Evolutionary conservation across 2,113 vertebrate species (phyloP).

Genomic region (Tachysurus fulvidraco): DNA sequence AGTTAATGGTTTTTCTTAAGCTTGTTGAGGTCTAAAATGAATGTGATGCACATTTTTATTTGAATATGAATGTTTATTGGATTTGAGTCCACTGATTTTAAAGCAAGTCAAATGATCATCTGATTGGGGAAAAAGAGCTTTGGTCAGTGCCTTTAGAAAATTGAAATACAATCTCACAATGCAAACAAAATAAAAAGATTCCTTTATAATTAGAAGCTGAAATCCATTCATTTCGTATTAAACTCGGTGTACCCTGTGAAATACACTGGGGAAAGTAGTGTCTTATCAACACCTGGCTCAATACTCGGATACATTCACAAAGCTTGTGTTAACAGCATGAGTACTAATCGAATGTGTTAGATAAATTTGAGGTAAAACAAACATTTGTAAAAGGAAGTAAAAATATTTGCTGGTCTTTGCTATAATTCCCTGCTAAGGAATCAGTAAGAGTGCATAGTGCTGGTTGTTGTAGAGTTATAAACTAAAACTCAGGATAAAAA

Average conservation of each 20-base stretch:
- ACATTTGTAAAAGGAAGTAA: not conserved
- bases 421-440: not conserved
- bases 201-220: not conserved
- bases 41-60: not conserved
- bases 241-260: not conserved
- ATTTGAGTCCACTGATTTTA: slow-evolving; percentile 5
- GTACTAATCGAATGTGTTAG: slow-evolving; percentile 12
- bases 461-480: not conserved
- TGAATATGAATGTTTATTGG: slow-evolving; percentile 30
- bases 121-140: not conserved
- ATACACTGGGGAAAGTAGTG: not conserved
- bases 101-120: not conserved
- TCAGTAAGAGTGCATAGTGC: not conserved
- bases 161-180: not conserved
- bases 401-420: not conserved
- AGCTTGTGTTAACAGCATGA: not conserved
- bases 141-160: not conserved
- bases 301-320: not conserved
- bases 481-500: not conserved
- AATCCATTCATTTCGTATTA: not conserved
- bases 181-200: not conserved
- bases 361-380: not conserved
- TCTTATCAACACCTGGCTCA: not conserved
- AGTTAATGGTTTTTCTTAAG: not conserved
- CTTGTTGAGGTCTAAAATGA: not conserved